Conservation (phyloP, 2,888 invertebrate genomes). For the Lasioglossum pauxillum region DNA sequence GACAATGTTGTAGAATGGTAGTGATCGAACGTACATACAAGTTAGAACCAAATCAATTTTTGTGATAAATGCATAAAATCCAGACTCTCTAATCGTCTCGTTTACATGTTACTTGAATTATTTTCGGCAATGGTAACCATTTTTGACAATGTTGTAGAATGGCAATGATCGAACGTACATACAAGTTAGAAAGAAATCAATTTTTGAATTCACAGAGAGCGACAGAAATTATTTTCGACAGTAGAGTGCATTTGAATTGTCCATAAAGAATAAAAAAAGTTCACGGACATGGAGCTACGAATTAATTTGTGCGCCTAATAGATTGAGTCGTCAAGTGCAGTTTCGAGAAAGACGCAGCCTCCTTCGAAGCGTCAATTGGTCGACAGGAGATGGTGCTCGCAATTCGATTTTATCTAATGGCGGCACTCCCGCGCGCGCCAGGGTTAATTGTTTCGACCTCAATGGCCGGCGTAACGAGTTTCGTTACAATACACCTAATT, state of each 20-base stretch:
- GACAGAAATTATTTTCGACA: not conserved
- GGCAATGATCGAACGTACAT: no score
- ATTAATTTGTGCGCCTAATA: not conserved
- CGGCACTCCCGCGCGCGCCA: not conserved
- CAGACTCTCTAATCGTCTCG: not conserved
- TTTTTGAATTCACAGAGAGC: not conserved
- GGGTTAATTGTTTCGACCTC: conserved; percentile 75
- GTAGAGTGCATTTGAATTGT: not conserved
- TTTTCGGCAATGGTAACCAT: not conserved
- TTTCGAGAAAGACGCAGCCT: not conserved
- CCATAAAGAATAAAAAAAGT: not conserved
- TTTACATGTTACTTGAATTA: not conserved
- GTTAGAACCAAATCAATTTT: no score
- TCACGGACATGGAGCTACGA: not conserved
- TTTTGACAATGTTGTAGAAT: not conserved
- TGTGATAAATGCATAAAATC: no score
- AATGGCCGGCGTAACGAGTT: conserved; percentile 71
- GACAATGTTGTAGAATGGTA: not conserved
- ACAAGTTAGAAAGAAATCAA: no score
- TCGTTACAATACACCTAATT: conserved; percentile 76
- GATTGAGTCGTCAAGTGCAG: not conserved
- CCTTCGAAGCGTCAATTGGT: conserved; percentile 17
- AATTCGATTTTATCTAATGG: conserved; percentile 43
- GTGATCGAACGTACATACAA: no score
- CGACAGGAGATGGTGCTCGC: conserved; percentile 13